Evolutionary conservation across 2,888 invertebrate genomes (phyloP), one percentile per base, ranked within the genome.

Genomic region (Heteromyza rotundicornis): DNA sequence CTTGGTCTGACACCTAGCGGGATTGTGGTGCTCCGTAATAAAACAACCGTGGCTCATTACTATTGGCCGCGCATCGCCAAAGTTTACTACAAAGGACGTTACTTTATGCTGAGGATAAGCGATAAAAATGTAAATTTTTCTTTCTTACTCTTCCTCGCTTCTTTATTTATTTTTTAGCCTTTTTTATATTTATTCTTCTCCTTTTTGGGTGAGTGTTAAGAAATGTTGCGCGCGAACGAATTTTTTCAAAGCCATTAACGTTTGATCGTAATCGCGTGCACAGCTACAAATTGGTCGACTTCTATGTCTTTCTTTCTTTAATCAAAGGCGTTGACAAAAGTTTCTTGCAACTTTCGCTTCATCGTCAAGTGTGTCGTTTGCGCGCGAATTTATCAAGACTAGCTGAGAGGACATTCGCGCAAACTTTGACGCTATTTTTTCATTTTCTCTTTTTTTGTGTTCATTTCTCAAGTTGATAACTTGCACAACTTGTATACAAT

Each of bases 1-100:
- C 86, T 98, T 80, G 97, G 96, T 63, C 85, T 98, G 77, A 97
- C 97, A 70, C 97, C 97, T 62, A 95, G 95, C 82, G 97, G 97
- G 66, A 92, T 98, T 80, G 92, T 97, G 80, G 92, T 98, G 64
- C 86, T 97, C 77, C 89, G 96, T 74, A 96, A 96, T 84, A 96
- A 96, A 86, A 92, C 92, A 82, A 96, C 96, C 84, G 96, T 97
- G 67, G 96, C 96, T 73, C 96, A 95, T 86, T 97, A 98, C 86
- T 97, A 95, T 86, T 98, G 98, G 97, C 96, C 97, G 68, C 89
- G 97, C 78, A 96, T 98, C 81, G 92, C 94, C 75, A 97, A 97
- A 87, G 92, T 97, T 79, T 95, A 95, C 84, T 95, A 94, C 86
- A 96, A 96, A 87, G 95, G 95, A 77, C 91, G 95, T 80, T 96